Evolutionary conservation across 2,888 invertebrate genomes (phyloP).

Genomic region (Drosophila fungiperda): DNA sequence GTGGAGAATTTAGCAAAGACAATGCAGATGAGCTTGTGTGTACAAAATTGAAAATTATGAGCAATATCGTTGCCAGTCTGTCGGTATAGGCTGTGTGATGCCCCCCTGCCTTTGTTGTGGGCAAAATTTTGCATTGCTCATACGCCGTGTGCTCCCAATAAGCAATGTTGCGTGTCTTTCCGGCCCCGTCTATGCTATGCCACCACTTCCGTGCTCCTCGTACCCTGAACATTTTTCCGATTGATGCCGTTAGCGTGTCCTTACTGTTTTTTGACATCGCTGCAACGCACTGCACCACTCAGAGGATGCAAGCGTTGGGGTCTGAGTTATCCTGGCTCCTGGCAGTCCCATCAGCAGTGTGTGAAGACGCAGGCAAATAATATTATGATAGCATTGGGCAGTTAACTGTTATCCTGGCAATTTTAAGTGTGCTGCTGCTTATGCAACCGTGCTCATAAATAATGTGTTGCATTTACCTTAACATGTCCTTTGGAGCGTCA

Average conservation of each 20-base stretch:
- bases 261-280: constrained; percentile 39
- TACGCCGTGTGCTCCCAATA: constrained; percentile 76
- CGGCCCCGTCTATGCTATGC: constrained; percentile 45
- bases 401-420: constrained; percentile 40
- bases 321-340: constrained; percentile 59
- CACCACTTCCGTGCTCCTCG: constrained; percentile 47
- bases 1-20: constrained; percentile 61
- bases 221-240: constrained; percentile 58
- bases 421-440: constrained; percentile 62
- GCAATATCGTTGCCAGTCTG: constrained; percentile 61
- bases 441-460: constrained; percentile 68
- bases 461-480: constrained; percentile 67
- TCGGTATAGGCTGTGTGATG: constrained; percentile 16
- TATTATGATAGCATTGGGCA: constrained; percentile 44
- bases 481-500: constrained; percentile 65
- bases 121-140: constrained; percentile 71
- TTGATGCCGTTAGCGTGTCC: constrained; percentile 74
- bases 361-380: constrained; percentile 30
- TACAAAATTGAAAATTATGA: constrained; percentile 74
- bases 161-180: constrained; percentile 78
- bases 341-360: no score
- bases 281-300: constrained; percentile 22
- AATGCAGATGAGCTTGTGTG: constrained; percentile 28
- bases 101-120: constrained; percentile 26
- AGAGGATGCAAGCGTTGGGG: constrained; percentile 49